Evolutionary conservation across 2,113 vertebrate species (phyloP), one percentile per base, ranked within the genome.

Genomic region (Catagonus wagneri): DNA sequence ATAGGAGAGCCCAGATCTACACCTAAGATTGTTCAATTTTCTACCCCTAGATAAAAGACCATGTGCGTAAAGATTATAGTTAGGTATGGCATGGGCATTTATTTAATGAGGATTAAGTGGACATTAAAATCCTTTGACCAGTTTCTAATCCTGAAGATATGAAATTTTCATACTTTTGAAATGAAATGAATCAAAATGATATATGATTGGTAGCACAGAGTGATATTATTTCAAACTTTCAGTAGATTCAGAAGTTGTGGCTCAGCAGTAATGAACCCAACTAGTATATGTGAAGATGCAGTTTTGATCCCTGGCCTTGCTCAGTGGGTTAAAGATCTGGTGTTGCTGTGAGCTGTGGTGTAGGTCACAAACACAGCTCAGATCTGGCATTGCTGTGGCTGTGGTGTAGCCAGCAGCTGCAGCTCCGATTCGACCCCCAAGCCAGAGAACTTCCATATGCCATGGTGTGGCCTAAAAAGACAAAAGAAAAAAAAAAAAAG

Each of bases 71-170:
- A 7, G 12, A 3, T 32, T 34, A 68, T 54, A 71, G 34, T 22
- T 78, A 65, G 76, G 16, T 72, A 86, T 25, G 3, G 8, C 34
- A 54, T 78, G 20, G 11, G 1, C 8, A 89, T 60, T 94, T 89
- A 63, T 22, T 93, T 66, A 13, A 83, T 72, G 23, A 79, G 34
- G 63, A 68, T 80, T 54, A 89, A 89, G 19, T 23, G 13, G 34
- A 61, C 32, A 80, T 88, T 76, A 81, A 89, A 93, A 80, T 15
- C 36, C 50, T 75, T 52, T 52, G 19, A 81, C 4, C 9, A 34
- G 36, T 86, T 86, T 88, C 36, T 93, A 27, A 83, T 88, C 44
- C 68, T 60, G 50, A 87, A 95, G 34, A n/a, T 22, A 2, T 83
- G 29, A 89, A 61, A 78, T 39, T 76, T 86, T 72, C 10, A 52